These are phyloP conservation scores for Lasioglossum lativentre DNA, from an alignment of 2,888 invertebrate genomes.

Conservation along the genomic window DNA sequence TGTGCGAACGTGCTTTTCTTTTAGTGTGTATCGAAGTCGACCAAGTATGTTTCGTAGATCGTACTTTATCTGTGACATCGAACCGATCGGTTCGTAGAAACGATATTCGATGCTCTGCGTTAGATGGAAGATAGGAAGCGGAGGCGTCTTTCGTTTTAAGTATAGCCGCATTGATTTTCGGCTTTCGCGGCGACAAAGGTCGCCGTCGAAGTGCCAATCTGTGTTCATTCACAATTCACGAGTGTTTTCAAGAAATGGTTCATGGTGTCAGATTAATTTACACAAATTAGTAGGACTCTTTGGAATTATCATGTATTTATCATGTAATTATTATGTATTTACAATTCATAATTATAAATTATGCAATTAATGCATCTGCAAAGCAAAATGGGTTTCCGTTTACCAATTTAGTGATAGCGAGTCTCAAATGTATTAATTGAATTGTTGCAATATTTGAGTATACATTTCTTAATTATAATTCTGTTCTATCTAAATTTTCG, in stretches of 20 bases:
- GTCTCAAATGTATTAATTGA: neutral
- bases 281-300: no score
- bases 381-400: no score
- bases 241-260: neutral
- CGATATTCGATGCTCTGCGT: neutral
- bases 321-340: no score
- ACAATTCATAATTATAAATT: neutral
- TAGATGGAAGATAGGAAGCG: neutral
- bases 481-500: neutral
- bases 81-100: constrained; percentile 7
- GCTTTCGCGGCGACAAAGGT: neutral
- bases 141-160: neutral
- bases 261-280: neutral
- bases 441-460: neutral
- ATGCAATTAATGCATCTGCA: neutral
- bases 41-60: constrained; percentile 43
- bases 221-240: neutral
- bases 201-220: neutral
- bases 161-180: neutral
- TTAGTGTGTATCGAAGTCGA: constrained; percentile 59
- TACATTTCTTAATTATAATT: neutral
- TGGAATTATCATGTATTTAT: no score
- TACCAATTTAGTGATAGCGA: neutral
- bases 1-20: constrained; percentile 50
- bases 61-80: constrained; percentile 52